Evolutionary conservation across 2,113 vertebrate species (phyloP).

Genomic region (Urocitellus parryii): DNA sequence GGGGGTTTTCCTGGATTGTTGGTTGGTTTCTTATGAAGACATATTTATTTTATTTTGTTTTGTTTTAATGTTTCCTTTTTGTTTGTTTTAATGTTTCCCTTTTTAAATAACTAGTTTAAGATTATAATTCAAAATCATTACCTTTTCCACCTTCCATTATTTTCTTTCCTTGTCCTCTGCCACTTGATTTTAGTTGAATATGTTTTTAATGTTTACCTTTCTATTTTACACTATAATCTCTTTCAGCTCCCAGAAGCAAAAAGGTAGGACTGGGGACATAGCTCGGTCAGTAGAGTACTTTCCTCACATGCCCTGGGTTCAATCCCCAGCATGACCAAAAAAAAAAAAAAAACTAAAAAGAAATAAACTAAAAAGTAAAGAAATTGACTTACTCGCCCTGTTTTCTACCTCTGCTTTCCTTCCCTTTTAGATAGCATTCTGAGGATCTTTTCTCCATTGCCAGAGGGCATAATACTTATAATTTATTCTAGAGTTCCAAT

Average conservation of each 20-base stretch:
- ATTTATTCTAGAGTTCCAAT: background rate
- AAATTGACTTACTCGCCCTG: background rate
- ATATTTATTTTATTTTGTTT: background rate
- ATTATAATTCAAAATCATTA: background rate
- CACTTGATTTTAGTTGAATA: constrained; percentile 11
- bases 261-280: no score
- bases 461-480: background rate
- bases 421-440: background rate
- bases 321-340: no score
- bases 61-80: background rate
- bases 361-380: background rate
- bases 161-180: background rate
- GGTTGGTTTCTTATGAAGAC: constrained; percentile 20
- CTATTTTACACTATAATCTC: background rate
- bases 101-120: background rate
- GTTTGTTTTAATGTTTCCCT: background rate
- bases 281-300: no score
- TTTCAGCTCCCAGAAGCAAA: background rate
- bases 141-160: background rate
- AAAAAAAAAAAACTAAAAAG: background rate
- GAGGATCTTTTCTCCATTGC: background rate
- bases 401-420: background rate
- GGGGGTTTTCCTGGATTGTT: background rate
- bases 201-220: constrained; percentile 13
- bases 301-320: no score